Evolutionary conservation across 2,113 vertebrate genomes (phyloP), one percentile per base, ranked within the genome.

Genomic region (Thymallus thymallus): DNA sequence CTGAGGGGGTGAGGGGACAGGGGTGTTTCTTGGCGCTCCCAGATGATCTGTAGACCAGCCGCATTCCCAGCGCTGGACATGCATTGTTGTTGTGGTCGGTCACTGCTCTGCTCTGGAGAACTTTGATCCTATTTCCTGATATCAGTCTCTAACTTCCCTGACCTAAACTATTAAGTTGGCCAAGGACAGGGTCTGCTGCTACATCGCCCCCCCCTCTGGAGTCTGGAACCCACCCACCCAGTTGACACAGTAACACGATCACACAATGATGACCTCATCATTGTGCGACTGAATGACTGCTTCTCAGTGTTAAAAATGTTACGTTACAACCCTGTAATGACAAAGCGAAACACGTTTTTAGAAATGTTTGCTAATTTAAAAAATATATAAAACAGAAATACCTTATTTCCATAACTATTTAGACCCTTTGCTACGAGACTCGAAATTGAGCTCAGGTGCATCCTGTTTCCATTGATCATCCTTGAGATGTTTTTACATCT

Each of bases 231-330:
- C 35, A 41, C 51, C 20, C 30, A 23, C 68, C 68, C 62, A 46
- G 9, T 64, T 26, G 56, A 75, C 75, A 75, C 30, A 6, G 71
- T 51, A 13, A 51, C 35, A 41, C 35, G 32, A 35, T 41, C 35
- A 41, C 46, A 51, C 46, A 1, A 51, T 41, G 9, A 41, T 80
- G 72, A 84, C 63, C 70, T 58, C 74, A 68, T 75, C 30, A 10
- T 13, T 9, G 65, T 69, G 73, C 24, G 12, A 41, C 30, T 60
- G 45, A 3, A 32, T 18, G 26, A 35, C 51, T 3, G 4, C 13
- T n/a, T 41, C 65, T 75, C 35, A 41, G 35, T 41, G 35, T 41
- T n/a, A n/a, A n/a, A n/a, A n/a, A n/a, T n/a, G 35, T 41, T 41
- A 41, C 9, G 9, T 41, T 10, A 41, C 35, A 41, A 41, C 35